Evolutionary conservation across 2,888 invertebrate species (phyloP).

Genomic region (Ellobium chinense): DNA sequence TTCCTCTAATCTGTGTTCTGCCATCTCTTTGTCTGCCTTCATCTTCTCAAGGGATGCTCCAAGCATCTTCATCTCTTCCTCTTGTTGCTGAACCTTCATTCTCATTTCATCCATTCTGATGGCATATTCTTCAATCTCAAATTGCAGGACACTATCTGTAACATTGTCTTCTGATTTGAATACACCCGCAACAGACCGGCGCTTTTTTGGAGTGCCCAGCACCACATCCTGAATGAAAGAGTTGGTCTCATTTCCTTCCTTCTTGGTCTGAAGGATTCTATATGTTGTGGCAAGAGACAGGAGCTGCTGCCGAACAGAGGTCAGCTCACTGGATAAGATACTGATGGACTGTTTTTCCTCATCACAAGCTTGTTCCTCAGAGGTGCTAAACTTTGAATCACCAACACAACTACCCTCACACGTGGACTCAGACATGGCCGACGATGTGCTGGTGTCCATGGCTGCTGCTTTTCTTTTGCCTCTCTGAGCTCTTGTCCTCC

Average conservation of each 20-base stretch:
- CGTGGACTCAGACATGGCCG: constrained; percentile 8
- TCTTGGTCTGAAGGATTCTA: constrained; percentile 4
- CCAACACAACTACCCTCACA: neutral
- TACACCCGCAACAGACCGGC: neutral
- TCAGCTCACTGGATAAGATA: constrained; percentile 19
- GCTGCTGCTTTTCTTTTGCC: constrained; percentile 30
- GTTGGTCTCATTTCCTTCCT: constrained; percentile 9
- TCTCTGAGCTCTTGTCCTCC: neutral
- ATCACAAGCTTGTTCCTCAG: neutral
- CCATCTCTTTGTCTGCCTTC: neutral
- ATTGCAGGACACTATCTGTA: constrained; percentile 36
- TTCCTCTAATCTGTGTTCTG: constrained; percentile 10
- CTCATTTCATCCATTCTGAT: constrained; percentile 41
- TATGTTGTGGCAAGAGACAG: constrained; percentile 24
- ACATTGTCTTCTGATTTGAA: constrained; percentile 28
- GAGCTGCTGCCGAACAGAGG: constrained; percentile 20
- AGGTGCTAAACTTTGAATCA: neutral
- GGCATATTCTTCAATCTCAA: constrained; percentile 40
- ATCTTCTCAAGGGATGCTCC: constrained; percentile 22
- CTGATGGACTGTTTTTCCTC: neutral
- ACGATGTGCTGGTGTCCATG: constrained; percentile 13
- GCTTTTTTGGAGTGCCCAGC: constrained; percentile 9
- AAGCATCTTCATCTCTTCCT: neutral
- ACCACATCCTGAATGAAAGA: constrained; percentile 35
- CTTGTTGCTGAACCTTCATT: constrained; percentile 24